Percentiles rank a stretch among this genome's conserved stretches.
These are phyloP conservation scores for Turritopsis rubra DNA, from an alignment of 30 jellyfish, hydroid and myxozoan genomes.

Conservation along the genomic window DNA sequence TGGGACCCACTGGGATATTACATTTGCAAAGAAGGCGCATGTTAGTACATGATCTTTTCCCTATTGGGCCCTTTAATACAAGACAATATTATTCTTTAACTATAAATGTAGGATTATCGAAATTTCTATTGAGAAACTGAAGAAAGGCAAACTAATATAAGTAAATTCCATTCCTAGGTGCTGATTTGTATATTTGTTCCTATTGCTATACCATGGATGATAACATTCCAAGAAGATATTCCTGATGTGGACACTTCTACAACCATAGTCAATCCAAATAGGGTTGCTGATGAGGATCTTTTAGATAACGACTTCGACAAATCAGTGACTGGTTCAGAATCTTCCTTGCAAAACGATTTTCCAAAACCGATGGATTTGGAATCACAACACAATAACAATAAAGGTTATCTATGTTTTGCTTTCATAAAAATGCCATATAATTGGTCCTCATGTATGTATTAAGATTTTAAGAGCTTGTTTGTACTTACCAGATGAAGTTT, in stretches of 20 bases:
- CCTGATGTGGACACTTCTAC: neutral
- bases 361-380: neutral
- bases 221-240: slow-evolving; percentile 22
- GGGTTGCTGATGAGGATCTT: neutral
- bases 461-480: no score
- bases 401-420: neutral
- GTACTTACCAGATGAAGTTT: no score
- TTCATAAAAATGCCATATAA: no score
- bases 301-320: neutral
- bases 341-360: slow-evolving; percentile 20
- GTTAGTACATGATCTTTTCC: no score
- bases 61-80: no score
- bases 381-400: neutral
- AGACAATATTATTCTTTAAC: no score
- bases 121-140: no score
- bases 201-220: neutral
- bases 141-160: neutral
- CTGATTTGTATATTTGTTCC: slow-evolving; percentile 23
- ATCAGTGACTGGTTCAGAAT: slow-evolving; percentile 15
- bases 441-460: no score
- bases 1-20: no score
- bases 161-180: neutral
- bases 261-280: neutral
- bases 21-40: no score
- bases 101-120: no score